Evolutionary conservation across 2,888 invertebrate species (phyloP), one percentile per base, ranked within the genome.

Genomic region (Thecocarcelia acutangulata): DNA sequence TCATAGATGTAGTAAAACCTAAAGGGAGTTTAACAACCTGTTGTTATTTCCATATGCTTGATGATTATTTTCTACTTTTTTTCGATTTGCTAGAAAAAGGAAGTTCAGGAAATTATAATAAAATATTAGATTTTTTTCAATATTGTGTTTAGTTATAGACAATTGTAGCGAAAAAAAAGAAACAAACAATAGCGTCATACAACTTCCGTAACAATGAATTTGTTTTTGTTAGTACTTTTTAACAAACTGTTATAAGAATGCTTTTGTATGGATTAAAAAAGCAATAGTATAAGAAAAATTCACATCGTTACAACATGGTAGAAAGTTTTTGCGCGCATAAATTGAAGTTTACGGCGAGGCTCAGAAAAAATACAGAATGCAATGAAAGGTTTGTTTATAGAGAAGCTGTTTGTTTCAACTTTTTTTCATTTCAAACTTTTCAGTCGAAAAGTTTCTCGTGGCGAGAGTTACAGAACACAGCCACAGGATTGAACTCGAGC

Each of bases 71-170:
- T 56, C 17, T 40, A n/a, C 19, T 17, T 72, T 63, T n/a, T 44
- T 15, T 6, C 28, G 13, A 17, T 17, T 46, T 19, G 13, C 13
- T 12, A 11, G 8, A 5, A 59, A 75, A 63, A 81, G 80, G 80
- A 81, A 81, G 72, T 81, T 44, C 42, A 44, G 56, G 56, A 76
- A 73, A 76, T 73, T 72, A 72, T 76, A 66, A 76, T 70, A 64
- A 75, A 56, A 70, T 59, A 64, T 70, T 64, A 63, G 50, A 24
- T 33, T 52, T 19, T 33, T 66, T 64, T 54, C 56, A 42, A 11
- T 44, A 8, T 6, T 44, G 2, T 17, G n/a, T 59, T n/a, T 4
- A 1, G 33, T 12, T 19, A 44, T 63, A 33, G 52, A 46, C 12
- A 12, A 33, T 40, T 33, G 44, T 28, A 17, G 42, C 9, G 11